Evolutionary conservation across 2,797 vertebrate genomes (phyloP), one percentile per base, ranked within the genome.

Genomic region (Kryptopterus vitreolus): DNA sequence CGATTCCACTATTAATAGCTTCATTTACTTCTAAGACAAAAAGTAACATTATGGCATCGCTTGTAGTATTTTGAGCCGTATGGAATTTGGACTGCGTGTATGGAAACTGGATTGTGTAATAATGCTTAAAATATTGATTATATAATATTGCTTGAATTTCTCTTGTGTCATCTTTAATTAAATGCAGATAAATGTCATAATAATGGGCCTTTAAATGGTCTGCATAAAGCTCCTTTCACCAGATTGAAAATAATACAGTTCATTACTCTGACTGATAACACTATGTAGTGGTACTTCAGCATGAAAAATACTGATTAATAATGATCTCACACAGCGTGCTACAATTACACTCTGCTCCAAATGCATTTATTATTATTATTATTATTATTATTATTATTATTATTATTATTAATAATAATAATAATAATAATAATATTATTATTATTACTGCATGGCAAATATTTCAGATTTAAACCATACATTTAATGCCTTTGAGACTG

Each of bases 81-180:
- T 26, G 38, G n/a, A 74, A 43, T 73, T 43, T 29, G 9, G 43
- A 76, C 6, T 43, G 38, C 10, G 7, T 43, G 38, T 10, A 43
- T 43, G 7, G 38, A 63, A 73, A 71, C 4, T 13, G 5, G 26
- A 55, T 61, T 66, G 5, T 48, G 24, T 31, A 58, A 68, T 38
- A 29, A 9, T 69, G 46, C 9, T 33, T n/a, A n/a, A n/a, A n/a
- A n/a, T n/a, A n/a, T n/a, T n/a, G n/a, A n/a, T n/a, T n/a, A n/a
- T n/a, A n/a, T n/a, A n/a, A n/a, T n/a, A n/a, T n/a, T n/a, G n/a
- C n/a, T n/a, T n/a, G n/a, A n/a, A n/a, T n/a, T n/a, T n/a, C n/a
- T n/a, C n/a, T n/a, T 18, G 35, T 66, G 61, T 66, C 38, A n/a
- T 66, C 31, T 13, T 66, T 66, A 75, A 80, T 58, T 76, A 76